Evolutionary conservation across 1,140 invertebrate genomes (phyloP), one percentile per base, ranked within the genome.

Genomic region (Ooceraea biroi): DNA sequence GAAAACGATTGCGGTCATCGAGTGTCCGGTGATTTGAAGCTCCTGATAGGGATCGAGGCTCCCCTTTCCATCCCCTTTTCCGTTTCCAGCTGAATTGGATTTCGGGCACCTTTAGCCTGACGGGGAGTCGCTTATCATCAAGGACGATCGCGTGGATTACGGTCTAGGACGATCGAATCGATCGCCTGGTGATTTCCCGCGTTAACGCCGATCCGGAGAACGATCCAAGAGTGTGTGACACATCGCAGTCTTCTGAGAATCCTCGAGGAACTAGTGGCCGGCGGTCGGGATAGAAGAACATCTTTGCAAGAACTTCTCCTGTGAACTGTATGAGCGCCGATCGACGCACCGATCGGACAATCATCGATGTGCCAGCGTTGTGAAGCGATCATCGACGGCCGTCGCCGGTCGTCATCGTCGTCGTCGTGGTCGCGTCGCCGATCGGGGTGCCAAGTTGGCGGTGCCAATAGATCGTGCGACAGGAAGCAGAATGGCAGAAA

Each of bases 371-470:
- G 19, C 76, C 61, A 57, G 10, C 52, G 19, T 17, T 36, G 46
- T 46, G 74, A 52, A 46, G 17, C 50, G n/a, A 44, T 14, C 65
- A 8, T 50, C 44, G 58, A n/a, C 46, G 25, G 27, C 74, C 27
- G 14, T 5, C 48, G 50, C 58, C 44, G 60, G 65, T 82, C 17
- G 22, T 55, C n/a, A n/a, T n/a, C n/a, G n/a, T n/a, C n/a, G n/a
- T n/a, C n/a, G n/a, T n/a, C n/a, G n/a, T n/a, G n/a, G n/a, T n/a
- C 44, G 10, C 30, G 19, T 25, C 25, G 72, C 61, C 80, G 82
- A 83, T 88, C 73, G 72, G 58, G 68, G 30, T n/a, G n/a, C n/a
- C n/a, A 87, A 83, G 25, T 50, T 86, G 27, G 46, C 36, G 36
- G 36, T 19, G 50, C 30, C 41, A 68, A 57, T 57, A 66, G 36